Evolutionary conservation across 1,140 invertebrate species (phyloP).

Genomic region (Plectrocnemia conspersa): DNA sequence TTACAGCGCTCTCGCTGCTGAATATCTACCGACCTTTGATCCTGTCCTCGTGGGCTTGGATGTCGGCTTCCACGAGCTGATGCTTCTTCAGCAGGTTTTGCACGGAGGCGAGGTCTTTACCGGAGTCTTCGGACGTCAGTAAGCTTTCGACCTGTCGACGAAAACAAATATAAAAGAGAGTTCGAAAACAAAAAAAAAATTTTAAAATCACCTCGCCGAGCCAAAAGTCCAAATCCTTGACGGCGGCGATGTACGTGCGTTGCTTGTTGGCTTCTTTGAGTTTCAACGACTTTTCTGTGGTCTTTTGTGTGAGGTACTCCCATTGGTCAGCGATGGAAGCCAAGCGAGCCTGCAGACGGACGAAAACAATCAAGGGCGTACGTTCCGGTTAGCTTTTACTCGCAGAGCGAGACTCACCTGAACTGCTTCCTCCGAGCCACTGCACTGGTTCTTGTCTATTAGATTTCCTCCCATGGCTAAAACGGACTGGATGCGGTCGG

Average conservation of each 20-base stretch:
- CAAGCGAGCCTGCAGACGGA: constrained; percentile 58
- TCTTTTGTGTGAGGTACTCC: constrained; percentile 97
- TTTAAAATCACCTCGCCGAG: constrained; percentile 74
- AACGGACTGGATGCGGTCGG: constrained; percentile 93
- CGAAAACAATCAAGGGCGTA: background rate
- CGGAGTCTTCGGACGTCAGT: constrained; percentile 93
- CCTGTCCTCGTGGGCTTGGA: constrained; percentile 91
- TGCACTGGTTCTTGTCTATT: constrained; percentile 89
- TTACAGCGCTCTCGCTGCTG: background rate
- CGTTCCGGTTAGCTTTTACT: too few species aligned
- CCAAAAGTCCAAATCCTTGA: constrained; percentile 99
- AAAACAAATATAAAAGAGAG: background rate
- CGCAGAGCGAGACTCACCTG: constrained; percentile 61
- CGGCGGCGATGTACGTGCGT: constrained; percentile 96
- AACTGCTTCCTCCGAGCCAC: constrained; percentile 87
- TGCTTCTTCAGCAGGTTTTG: constrained; percentile 99
- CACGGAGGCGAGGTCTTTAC: constrained; percentile 97
- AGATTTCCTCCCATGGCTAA: constrained; percentile 94
- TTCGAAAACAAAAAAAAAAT: constrained; percentile 1
- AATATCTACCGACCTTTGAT: constrained; percentile 65
- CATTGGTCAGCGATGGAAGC: constrained; percentile 97
- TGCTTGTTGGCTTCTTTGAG: constrained; percentile 99
- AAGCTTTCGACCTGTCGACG: constrained; percentile 77
- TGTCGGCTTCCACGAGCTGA: constrained; percentile 95
- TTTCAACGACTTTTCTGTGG: constrained; percentile 95